Conservation (phyloP, 2,113 vertebrate species). For the Mastomys natalensis region DNA sequence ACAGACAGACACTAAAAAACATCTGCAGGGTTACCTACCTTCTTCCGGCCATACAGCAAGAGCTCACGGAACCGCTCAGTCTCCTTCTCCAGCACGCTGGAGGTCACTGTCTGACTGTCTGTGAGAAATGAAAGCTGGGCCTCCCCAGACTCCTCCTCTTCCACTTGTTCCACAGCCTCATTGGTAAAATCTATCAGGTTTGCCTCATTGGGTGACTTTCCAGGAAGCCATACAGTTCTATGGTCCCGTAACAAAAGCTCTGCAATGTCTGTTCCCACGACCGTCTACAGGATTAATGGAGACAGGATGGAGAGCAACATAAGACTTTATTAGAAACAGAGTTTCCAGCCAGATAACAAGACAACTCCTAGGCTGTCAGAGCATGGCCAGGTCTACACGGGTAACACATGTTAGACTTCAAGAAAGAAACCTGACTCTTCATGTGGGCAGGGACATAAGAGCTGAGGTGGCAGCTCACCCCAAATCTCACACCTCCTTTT, state of each 20-base stretch:
- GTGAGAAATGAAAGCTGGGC: constrained; percentile 95
- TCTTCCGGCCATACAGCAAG: constrained; percentile 96
- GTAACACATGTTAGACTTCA: fast-evolving
- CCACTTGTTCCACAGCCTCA: constrained; percentile 92
- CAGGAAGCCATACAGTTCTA: constrained; percentile 96
- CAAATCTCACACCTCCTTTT: fast-evolving
- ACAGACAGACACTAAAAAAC: fast-evolving
- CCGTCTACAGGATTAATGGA: constrained; percentile 88
- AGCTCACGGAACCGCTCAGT: constrained; percentile 97
- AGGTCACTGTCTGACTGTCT: constrained; percentile 88
- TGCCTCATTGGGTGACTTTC: constrained; percentile 97
- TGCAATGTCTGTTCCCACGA: constrained; percentile 97
- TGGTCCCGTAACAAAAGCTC: constrained; percentile 96
- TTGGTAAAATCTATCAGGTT: constrained; percentile 98
- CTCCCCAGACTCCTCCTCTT: constrained; percentile 94
- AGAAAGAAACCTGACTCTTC: not conserved
- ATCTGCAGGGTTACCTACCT: constrained; percentile 82
- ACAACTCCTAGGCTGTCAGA: no score
- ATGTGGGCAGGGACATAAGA: fast-evolving
- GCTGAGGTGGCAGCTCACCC: not conserved
- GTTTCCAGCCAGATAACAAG: not conserved
- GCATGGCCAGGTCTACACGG: no score
- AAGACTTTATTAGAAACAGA: not conserved
- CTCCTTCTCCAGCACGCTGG: constrained; percentile 91
- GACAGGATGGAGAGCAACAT: not conserved